A percentile compares a stretch with the other conserved stretches of the same genome.
phyloP scores from a whole-genome alignment of 2,888 invertebrate species.

The Prosapia bicincta region DNA sequence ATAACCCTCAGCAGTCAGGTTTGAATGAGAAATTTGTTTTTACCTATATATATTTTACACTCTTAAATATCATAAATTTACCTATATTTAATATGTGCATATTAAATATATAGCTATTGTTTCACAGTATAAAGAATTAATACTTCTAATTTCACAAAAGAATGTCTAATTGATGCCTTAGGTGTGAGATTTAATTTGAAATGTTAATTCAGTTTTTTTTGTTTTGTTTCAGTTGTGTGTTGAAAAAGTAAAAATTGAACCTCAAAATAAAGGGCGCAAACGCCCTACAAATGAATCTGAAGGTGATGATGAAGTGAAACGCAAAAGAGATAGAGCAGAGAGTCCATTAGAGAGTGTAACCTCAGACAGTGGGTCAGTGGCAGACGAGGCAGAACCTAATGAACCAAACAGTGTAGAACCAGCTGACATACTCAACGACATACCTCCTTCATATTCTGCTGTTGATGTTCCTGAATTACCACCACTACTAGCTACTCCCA shows the following conservation, averaged over 20 bases:
- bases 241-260: constrained; percentile 26
- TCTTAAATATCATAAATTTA: no score
- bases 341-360: constrained; percentile 83
- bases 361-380: constrained; percentile 79
- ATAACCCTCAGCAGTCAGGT: no score
- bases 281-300: constrained; percentile 55
- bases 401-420: constrained; percentile 44
- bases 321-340: constrained; percentile 57
- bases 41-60: no score
- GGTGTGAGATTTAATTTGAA: no score
- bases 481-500: background rate
- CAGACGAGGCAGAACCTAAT: constrained; percentile 57
- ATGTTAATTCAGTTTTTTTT: no score
- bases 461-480: constrained; percentile 23
- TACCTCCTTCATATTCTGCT: constrained; percentile 16
- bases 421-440: constrained; percentile 23
- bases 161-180: no score
- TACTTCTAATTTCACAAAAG: no score
- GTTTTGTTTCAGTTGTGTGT: constrained; percentile 27
- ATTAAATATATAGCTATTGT: no score
- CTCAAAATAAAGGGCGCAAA: constrained; percentile 53
- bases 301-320: constrained; percentile 57
- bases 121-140: no score
- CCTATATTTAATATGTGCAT: no score
- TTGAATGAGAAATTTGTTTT: no score